Evolutionary conservation across 2,113 vertebrate genomes (phyloP).

Genomic region (Rousettus leschenaultii): DNA sequence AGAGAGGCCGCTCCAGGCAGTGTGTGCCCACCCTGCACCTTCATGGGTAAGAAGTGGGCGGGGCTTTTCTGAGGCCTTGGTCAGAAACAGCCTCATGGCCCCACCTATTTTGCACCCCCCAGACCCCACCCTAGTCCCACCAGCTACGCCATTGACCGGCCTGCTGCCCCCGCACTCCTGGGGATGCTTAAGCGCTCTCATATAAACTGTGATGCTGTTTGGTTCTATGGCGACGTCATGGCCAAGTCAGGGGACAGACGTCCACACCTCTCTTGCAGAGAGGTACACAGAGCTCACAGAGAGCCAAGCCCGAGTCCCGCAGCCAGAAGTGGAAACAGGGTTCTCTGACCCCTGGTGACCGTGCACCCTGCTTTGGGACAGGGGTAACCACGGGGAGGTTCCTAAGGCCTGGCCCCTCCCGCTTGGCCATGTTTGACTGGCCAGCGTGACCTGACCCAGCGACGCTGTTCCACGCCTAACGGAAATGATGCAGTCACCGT

Average conservation of each 20-base stretch:
- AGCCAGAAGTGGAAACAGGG: too few relatives aligned
- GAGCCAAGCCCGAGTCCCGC: background rate
- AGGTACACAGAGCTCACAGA: background rate
- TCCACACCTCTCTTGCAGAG: fast-evolving
- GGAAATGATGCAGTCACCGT: background rate
- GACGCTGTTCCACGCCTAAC: background rate
- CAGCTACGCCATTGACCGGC: background rate
- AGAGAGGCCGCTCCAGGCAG: background rate
- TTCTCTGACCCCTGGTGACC: too few relatives aligned
- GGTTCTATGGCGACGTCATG: fast-evolving
- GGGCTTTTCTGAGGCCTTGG: background rate
- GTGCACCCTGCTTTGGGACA: too few relatives aligned
- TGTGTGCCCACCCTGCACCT: fast-evolving
- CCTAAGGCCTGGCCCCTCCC: background rate
- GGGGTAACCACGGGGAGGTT: background rate
- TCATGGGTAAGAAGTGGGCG: too few relatives aligned
- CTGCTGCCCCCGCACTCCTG: background rate
- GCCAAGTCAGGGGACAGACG: fast-evolving
- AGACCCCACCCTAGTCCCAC: background rate
- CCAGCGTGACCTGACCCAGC: background rate
- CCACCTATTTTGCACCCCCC: background rate
- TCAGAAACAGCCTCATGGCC: background rate
- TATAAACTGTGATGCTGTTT: background rate
- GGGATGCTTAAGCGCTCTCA: fast-evolving
- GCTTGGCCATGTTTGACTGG: too few relatives aligned